phyloP scores from a whole-genome alignment of 2,888 invertebrate genomes.

The Diarsia mendica region DNA sequence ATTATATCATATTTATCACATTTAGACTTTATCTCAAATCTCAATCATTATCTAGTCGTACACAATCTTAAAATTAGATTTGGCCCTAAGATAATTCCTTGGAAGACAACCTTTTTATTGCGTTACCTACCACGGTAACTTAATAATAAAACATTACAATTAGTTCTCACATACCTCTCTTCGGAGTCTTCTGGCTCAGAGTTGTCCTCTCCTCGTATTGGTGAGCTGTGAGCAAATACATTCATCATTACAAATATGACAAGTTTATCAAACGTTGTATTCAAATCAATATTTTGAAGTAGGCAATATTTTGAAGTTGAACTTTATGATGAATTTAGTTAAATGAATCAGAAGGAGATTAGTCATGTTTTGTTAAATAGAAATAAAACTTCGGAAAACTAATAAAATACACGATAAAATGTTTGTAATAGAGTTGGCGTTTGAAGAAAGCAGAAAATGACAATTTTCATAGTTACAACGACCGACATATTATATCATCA shows the following conservation, averaged over 20 bases:
- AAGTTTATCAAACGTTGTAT: conserved; percentile 5
- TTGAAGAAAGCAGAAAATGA: background rate
- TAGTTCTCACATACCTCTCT: conserved; percentile 49
- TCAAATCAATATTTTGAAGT: background rate
- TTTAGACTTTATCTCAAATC: no score
- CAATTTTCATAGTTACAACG: background rate
- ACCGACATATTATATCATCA: conserved; percentile 8
- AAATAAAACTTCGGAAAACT: background rate
- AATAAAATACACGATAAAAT: background rate
- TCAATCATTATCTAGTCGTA: no score
- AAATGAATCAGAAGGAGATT: background rate
- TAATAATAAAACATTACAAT: background rate
- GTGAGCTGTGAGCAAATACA: conserved; percentile 49
- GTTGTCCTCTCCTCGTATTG: conserved; percentile 65
- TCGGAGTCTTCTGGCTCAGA: conserved; percentile 64
- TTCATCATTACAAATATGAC: background rate
- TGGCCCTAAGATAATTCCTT: conserved; percentile 3
- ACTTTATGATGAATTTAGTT: no score
- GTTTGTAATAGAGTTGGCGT: background rate
- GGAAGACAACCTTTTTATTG: background rate
- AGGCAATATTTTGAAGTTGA: no score
- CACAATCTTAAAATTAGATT: background rate
- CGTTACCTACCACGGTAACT: background rate
- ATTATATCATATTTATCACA: no score
- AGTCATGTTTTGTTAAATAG: background rate